These are phyloP conservation scores for Telmatherina bonti DNA, from an alignment of 2,797 vertebrate genomes.

Conservation along the genomic window DNA sequence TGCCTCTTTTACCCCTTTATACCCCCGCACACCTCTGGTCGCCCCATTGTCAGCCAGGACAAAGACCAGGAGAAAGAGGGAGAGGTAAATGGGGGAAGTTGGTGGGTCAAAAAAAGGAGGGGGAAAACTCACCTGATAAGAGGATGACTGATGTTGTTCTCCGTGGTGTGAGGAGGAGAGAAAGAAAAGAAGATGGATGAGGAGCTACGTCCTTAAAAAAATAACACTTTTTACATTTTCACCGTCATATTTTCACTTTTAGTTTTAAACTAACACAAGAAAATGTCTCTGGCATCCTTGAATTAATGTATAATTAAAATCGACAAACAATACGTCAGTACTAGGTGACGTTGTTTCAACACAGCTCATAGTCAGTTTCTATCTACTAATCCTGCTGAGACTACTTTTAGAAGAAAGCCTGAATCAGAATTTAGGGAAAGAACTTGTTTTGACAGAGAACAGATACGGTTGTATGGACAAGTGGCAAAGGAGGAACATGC, in stretches of 20 bases:
- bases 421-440: slow-evolving; percentile 4
- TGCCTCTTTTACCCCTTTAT: slow-evolving; percentile 58
- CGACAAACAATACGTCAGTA: no score
- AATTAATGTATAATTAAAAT: no score
- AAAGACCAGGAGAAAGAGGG: slow-evolving; percentile 71
- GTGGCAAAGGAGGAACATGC: no score
- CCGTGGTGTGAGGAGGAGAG: slow-evolving; percentile 43
- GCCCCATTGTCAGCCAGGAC: slow-evolving; percentile 74
- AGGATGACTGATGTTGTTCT: slow-evolving; percentile 75
- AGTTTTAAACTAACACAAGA: background rate
- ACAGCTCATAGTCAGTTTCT: no score
- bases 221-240: background rate
- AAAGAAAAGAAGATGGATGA: slow-evolving; percentile 35
- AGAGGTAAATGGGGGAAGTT: slow-evolving; percentile 53
- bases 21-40: slow-evolving; percentile 56
- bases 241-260: background rate
- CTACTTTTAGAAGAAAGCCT: no score
- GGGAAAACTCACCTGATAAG: slow-evolving; percentile 79
- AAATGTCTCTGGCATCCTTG: background rate
- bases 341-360: no score
- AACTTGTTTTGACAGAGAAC: no score
- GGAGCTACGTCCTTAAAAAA: slow-evolving; percentile 11
- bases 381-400: no score
- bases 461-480: no score
- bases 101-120: slow-evolving; percentile 21